Evolutionary conservation across 2,113 vertebrate species (phyloP).

Genomic region (Peromyscus leucopus): DNA sequence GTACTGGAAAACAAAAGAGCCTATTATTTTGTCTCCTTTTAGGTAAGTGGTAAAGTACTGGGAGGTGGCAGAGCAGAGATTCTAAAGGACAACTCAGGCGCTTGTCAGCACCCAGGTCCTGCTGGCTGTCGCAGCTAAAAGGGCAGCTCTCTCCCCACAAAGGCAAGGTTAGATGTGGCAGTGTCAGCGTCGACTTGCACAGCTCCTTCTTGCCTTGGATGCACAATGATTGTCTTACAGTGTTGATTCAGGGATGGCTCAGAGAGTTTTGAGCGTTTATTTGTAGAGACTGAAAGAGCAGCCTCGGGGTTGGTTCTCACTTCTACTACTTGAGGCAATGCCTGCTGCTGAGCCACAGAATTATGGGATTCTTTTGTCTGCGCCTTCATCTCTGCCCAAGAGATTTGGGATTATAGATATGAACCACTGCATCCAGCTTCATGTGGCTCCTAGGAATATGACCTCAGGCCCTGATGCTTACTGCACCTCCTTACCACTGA

Average conservation of each 20-base stretch:
- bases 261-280: background rate
- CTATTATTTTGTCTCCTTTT: slow-evolving; percentile 79
- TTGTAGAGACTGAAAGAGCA: background rate
- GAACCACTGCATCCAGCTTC: too few species aligned
- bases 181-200: background rate
- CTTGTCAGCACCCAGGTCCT: slow-evolving; percentile 56
- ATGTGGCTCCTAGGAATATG: background rate
- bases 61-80: slow-evolving; percentile 70
- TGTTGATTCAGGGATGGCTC: background rate
- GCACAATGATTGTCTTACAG: background rate
- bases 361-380: background rate
- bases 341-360: background rate
- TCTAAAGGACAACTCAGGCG: slow-evolving; percentile 66
- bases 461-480: background rate
- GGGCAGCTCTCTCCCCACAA: background rate
- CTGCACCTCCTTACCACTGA: background rate
- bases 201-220: background rate
- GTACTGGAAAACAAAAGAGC: slow-evolving; percentile 74
- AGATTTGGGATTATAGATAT: background rate
- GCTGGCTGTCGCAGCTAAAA: slow-evolving; percentile 60
- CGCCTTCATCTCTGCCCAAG: background rate
- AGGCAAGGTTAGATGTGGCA: background rate
- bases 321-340: background rate
- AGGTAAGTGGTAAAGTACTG: slow-evolving; percentile 77
- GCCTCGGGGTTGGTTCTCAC: background rate